These are phyloP conservation scores for Argyrosomus regius DNA, from an alignment of 2,797 vertebrate species.

Conservation along the genomic window DNA sequence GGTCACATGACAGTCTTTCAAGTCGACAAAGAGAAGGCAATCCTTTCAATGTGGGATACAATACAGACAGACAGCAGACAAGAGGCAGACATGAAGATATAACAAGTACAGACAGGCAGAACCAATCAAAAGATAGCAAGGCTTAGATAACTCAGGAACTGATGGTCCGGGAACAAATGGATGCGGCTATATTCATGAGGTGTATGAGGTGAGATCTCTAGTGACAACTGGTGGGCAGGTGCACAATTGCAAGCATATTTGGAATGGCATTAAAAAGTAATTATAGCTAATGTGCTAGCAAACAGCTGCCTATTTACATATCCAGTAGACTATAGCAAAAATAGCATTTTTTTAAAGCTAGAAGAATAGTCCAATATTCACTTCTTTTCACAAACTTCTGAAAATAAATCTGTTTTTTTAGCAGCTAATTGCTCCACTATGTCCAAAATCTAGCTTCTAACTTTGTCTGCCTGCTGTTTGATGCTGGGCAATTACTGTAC, in stretches of 20 bases:
- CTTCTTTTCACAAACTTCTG: not conserved
- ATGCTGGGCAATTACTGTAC: too few relatives aligned
- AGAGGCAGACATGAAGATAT: not conserved
- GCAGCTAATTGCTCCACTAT: not conserved
- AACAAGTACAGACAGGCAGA: slow-evolving; percentile 36
- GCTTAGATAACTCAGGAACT: not conserved
- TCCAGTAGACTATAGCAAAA: not conserved
- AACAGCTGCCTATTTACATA: not conserved
- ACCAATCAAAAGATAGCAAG: slow-evolving; percentile 7
- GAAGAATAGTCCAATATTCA: not conserved
- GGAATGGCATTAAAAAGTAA: not conserved
- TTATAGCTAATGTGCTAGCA: not conserved
- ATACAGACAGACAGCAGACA: slow-evolving; percentile 14
- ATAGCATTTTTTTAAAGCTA: not conserved
- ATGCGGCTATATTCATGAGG: not conserved
- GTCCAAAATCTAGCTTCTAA: not conserved
- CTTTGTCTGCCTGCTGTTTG: too few relatives aligned
- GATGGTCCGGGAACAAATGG: not conserved
- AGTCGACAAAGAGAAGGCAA: not conserved
- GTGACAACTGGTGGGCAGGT: slow-evolving; percentile 15
- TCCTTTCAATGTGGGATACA: not conserved
- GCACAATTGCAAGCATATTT: not conserved
- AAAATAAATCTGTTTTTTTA: not conserved
- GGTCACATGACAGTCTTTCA: not conserved
- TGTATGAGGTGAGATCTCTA: not conserved